Base-by-base conservation (phyloP, 2,888 invertebrate species). In the Notodonta dromedarius region DNA sequence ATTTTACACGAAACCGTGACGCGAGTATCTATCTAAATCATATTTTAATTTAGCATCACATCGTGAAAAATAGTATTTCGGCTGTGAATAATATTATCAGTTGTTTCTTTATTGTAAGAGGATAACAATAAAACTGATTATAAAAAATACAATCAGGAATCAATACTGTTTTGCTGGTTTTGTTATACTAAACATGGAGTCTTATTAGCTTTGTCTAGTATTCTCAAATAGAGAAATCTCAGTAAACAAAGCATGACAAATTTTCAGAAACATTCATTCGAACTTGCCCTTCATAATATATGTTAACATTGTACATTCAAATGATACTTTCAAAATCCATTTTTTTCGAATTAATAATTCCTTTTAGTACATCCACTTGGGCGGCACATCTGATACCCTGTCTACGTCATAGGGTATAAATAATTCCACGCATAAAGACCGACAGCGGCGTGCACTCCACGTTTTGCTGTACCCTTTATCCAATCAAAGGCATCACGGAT, bases 401-500 rank as follows among this genome's bases (percentile, higher is more conserved):
- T 69, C 69, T 71, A 75, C 63, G 71, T 64, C 66, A 59, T 76
- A 24, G 12, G 16, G 14, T 72, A 79, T 84, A 80, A 84, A 84
- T 84, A 79, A 86, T 85, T 82, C 83, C 65, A 61, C 54, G 60
- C 62, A 62, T 76, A 77, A 70, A 80, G 78, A 75, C 72, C 75
- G 69, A 73, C 74, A 72, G 66, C 63, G 73, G 56, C 66, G 67
- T 77, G 81, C 78, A 81, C 76, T 78, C 71, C 67, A 71, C 69
- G 75, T 76, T 72, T 78, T 71, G 65, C 67, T 73, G 81, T 83
- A 86, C 84, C 88, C 87, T 87, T 88, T 87, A 88, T 89, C 87
- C 89, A 89, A 90, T 89, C 89, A 88, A 78, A 71, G 73, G 70
- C 73, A 80, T 78, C 77, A 80, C 88, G 85, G 86, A 86, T 87